Base-by-base conservation (phyloP, 1,140 invertebrate species). In the Drosophila subobscura region DNA sequence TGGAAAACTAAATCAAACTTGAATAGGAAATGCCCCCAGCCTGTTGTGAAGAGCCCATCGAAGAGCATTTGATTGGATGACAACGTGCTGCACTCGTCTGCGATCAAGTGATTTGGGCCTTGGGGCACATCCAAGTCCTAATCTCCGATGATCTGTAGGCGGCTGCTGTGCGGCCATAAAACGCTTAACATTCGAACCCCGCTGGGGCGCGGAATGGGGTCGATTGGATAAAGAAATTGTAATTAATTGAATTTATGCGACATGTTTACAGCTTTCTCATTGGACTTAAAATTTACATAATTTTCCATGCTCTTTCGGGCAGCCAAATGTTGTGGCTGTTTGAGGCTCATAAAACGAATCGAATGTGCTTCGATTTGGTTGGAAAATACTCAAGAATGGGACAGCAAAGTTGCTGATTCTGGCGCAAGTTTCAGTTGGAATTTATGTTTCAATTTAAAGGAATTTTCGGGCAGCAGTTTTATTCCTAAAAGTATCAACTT, bases 221-320 rank as follows among this genome's bases (percentile, higher is more conserved):
- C 83, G 83, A 78, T 83, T 78, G 83, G 83, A 86, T 86, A 86
- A 86, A 86, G 83, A 86, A 86, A 86, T 86, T 79, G 81, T 86
- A 86, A 86, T 86, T 86, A 86, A 86, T 86, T 86, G 83, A 88
- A 83, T 86, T 86, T 86, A 86, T 86, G 83, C 83, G 83, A 86
- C 83, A 86, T 86, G 83, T 86, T 86, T 86, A 86, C 83, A 86
- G 83, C 88, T 88, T 75, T 86, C 78, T 70, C 79, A 88, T 78
- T 81, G 83, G 70, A 70, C 77, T n/a, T n/a, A n/a, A 77, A 53
- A 85, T 86, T 86, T 70, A 77, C 81, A 85, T 86, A 81, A 85
- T 85, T 71, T 60, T 85, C 54, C 68, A 77, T 67, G 58, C 29
- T 50, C 47, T 16, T 40, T 23, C 20, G 5, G 54, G 47, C 58